Percentiles rank a stretch among this genome's conserved stretches.
These are phyloP conservation scores for Orchesella flavescens DNA, from an alignment of 2,888 invertebrate genomes.

Conservation along the genomic window DNA sequence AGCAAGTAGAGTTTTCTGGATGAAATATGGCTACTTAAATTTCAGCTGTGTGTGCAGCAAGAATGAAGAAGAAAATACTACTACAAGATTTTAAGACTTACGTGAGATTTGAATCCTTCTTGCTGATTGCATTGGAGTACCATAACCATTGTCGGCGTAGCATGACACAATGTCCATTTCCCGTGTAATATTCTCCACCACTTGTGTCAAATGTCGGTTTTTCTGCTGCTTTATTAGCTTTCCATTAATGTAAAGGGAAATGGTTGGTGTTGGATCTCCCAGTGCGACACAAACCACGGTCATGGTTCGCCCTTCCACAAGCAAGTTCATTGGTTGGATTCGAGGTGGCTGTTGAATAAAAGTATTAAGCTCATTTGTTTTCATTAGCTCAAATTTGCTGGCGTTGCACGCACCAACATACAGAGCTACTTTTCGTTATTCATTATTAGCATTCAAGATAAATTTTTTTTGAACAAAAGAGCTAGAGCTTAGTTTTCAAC, in stretches of 20 bases:
- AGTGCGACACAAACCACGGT: conserved; percentile 78
- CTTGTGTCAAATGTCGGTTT: conserved; percentile 88
- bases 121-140: conserved; percentile 89
- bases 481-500: too few relatives aligned
- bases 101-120: conserved; percentile 87
- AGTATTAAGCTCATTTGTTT: conserved; percentile 55
- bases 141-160: conserved; percentile 90
- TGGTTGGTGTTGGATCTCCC: conserved; percentile 88
- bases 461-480: not conserved
- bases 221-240: conserved; percentile 86
- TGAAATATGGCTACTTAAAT: conserved; percentile 21
- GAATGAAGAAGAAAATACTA: not conserved
- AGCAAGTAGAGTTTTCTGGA: conserved; percentile 8
- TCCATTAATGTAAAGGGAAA: conserved; percentile 86
- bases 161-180: conserved; percentile 91
- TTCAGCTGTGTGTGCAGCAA: not conserved
- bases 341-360: conserved; percentile 81
- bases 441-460: conserved; percentile 15
- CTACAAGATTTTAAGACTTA: too few relatives aligned
- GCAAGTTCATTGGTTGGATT: conserved; percentile 86
- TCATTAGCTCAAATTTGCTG: conserved; percentile 34
- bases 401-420: not conserved
- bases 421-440: conserved; percentile 34
- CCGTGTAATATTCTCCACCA: conserved; percentile 87
- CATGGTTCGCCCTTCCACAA: conserved; percentile 89